These are phyloP conservation scores for Plebejus melissa DNA, from an alignment of 2,888 invertebrate genomes.

Conservation along the genomic window DNA sequence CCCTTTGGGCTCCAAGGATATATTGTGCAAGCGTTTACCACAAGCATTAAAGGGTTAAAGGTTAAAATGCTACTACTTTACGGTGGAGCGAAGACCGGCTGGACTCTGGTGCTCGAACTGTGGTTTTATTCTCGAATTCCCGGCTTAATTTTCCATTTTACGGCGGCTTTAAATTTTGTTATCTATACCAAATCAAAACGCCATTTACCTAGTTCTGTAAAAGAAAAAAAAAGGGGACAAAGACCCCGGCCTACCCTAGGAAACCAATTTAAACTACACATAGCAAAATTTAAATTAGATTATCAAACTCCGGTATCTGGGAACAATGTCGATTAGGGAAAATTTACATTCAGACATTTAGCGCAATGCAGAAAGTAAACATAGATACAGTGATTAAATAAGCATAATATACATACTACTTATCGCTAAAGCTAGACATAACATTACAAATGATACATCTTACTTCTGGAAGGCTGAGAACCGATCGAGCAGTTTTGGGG, in stretches of 20 bases:
- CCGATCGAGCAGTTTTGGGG: background rate
- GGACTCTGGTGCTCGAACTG: background rate
- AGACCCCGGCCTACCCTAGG: background rate
- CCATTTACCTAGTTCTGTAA: slow-evolving; percentile 20
- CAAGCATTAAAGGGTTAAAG: background rate
- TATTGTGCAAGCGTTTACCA: background rate
- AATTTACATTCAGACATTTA: slow-evolving; percentile 2
- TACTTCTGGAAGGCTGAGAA: background rate
- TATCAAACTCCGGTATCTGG: background rate
- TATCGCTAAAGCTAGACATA: slow-evolving; percentile 16
- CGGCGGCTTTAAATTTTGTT: background rate
- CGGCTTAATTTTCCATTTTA: background rate
- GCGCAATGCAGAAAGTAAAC: slow-evolving; percentile 9
- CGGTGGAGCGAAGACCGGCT: background rate
- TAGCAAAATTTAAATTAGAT: background rate
- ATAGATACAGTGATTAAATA: background rate
- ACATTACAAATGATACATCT: slow-evolving; percentile 18
- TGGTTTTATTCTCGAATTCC: background rate
- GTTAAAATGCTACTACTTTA: background rate
- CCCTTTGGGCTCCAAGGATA: slow-evolving; percentile 5
- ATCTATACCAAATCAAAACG: background rate
- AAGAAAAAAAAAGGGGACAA: slow-evolving; percentile 7
- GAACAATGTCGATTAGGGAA: slow-evolving; percentile 4
- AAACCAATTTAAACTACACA: slow-evolving; percentile 8
- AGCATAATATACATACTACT: slow-evolving; percentile 4